Base-by-base conservation (phyloP, 2,797 vertebrate genomes). In the Lepus townsendii region DNA sequence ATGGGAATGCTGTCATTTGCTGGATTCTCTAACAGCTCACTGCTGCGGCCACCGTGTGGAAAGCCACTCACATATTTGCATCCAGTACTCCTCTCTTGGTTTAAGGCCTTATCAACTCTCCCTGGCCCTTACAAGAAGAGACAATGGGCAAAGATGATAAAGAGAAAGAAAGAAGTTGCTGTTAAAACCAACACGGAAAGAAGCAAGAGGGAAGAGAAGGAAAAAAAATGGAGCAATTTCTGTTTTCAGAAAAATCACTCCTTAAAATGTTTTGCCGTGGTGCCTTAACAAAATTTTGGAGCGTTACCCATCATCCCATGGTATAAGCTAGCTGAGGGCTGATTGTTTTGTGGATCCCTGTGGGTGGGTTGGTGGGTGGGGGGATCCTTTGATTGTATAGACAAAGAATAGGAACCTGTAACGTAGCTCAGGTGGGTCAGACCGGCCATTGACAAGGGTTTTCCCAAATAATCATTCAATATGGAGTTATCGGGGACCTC, bases 1-100 rank as follows among this genome's bases (percentile, higher is more conserved):
- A 1, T 9, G 7, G 35, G 30, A 47, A 32, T 27, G 63, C 24
- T 7, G 0, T 0, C 7, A 30, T n/a, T n/a, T 35, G 3, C 9
- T 57, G 54, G 47, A 5, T 14, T 6, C 30, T 60, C 42, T 42
- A 42, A 14, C 4, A 79, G 52, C 38, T 80, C 32, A 9, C 16
- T 26, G 0, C 26, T 52, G 11, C 79, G 52, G 4, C 42, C 6
- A 1, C 87, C 12, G 3, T 9, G 1, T n/a, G 27, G 50, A 57
- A 26, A 91, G 65, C 5, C 4, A 0, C 9, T 19, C 2, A 0
- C 2, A 7, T 54, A 77, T 65, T 60, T 24, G 6, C 1, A 12
- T 38, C 38, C 50, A 24, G 0, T 13, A 2, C 14, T 32, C 0
- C 6, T 38, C 16, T 50, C 27, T 22, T 24, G 0, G 3, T 75